Base-by-base conservation (phyloP, 2,797 vertebrate genomes). In the Microcaecilia unicolor region DNA sequence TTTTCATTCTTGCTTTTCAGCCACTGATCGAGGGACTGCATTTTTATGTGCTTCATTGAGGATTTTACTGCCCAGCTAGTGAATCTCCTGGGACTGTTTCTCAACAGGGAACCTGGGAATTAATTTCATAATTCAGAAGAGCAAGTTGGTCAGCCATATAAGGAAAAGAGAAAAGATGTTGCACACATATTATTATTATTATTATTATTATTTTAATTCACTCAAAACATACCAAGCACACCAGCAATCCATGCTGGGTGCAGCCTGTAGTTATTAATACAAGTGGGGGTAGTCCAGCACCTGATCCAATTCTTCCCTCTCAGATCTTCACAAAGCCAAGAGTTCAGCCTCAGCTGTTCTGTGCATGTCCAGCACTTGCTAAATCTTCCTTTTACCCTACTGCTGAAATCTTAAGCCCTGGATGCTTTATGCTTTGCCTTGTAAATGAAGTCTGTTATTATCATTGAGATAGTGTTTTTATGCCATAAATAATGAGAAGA, bases 381-480 rank as follows among this genome's bases (percentile, higher is more conserved):
- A 74, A 78, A 74, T 72, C 64, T 70, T 67, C 59, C 53, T 37
- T 55, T 56, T 56, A 66, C 57, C 43, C 46, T 58, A 65, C 58
- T 58, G 69, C 60, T 63, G 63, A 66, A 78, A 72, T 63, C 51
- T 63, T 72, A 64, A 74, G 65, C 45, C 4, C 60, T 9, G n/a
- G 9, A 67, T 80, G 68, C 58, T 77, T 74, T 80, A 78, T 73
- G 58, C 60, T 67, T 59, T 51, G 48, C 45, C 60, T 72, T 80
- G 73, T 76, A 80, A 77, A 80, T 77, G 76, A 77, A 77, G 72
- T 66, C 69, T 71, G 59, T 77, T 81, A 78, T 78, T 76, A 81
- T 80, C 76, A 70, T 76, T 62, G 72, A 69, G 73, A 64, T 74
- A 66, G 72, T 72, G 64, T 67, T 73, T 80, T 80, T 80, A 80